Percentiles rank a stretch among this genome's conserved stretches.
Conservation (phyloP, 1,140 invertebrate species). For the Neodiprion pinetum region DNA sequence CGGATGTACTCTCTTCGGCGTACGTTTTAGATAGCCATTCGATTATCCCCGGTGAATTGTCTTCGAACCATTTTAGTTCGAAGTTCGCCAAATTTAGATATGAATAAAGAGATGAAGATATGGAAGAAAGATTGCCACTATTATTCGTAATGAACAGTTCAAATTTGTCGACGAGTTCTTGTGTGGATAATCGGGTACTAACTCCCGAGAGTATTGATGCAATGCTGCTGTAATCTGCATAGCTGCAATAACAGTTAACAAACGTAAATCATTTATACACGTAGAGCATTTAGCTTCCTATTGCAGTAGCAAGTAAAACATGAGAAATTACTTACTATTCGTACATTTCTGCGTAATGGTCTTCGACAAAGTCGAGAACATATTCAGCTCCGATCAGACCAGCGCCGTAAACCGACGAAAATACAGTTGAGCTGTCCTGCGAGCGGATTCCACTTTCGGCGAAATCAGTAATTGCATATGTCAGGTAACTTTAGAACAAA, state of each 20-base stretch:
- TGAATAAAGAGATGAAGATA: constrained; percentile 14
- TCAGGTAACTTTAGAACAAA: constrained; percentile 44
- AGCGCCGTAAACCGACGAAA: constrained; percentile 51
- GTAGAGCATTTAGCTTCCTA: neutral
- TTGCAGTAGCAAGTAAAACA: neutral
- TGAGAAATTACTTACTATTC: constrained; percentile 55
- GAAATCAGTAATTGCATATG: constrained; percentile 40
- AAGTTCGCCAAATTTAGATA: constrained; percentile 19
- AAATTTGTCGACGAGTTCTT: constrained; percentile 33
- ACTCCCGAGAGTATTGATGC: constrained; percentile 31
- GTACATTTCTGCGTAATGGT: constrained; percentile 51
- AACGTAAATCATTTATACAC: neutral
- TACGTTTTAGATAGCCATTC: constrained; percentile 35
- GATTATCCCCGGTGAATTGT: constrained; percentile 31
- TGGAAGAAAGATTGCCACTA: neutral
- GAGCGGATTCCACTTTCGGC: constrained; percentile 41
- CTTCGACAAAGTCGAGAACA: constrained; percentile 58
- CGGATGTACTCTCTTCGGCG: neutral
- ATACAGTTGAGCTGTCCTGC: constrained; percentile 44
- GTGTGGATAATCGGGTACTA: constrained; percentile 34
- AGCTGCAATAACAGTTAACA: constrained; percentile 30
- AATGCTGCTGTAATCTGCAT: constrained; percentile 28
- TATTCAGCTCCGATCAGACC: constrained; percentile 58
- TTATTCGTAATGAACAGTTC: constrained; percentile 22
- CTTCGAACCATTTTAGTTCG: constrained; percentile 40